Evolutionary conservation across 2,888 invertebrate species (phyloP).

Genomic region (Ormia ochracea): DNA sequence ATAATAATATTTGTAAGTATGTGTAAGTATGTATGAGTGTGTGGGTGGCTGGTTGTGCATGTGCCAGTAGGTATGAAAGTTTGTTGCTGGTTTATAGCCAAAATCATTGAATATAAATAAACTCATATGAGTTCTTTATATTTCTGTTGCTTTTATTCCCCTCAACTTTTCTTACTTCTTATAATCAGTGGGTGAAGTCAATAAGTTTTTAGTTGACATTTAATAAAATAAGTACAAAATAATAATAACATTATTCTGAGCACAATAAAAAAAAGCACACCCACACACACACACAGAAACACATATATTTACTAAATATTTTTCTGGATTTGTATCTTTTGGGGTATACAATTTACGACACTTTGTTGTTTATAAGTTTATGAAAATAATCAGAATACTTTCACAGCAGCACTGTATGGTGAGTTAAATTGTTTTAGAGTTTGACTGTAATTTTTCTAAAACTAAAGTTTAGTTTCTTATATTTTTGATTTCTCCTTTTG

Average conservation of each 20-base stretch:
- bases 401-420: not conserved
- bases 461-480: constrained; percentile 11
- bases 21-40: not conserved
- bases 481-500: not conserved
- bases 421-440: constrained; percentile 34
- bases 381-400: not conserved
- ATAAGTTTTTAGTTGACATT: constrained; percentile 57
- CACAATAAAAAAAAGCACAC: too few relatives aligned
- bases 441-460: constrained; percentile 41
- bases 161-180: constrained; percentile 10
- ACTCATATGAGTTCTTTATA: not conserved
- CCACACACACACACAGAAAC: too few relatives aligned
- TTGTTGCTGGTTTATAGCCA: constrained; percentile 53
- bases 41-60: not conserved
- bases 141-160: not conserved
- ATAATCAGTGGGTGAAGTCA: constrained; percentile 38
- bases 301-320: not conserved
- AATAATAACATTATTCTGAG: not conserved
- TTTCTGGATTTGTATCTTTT: too few relatives aligned
- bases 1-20: constrained; percentile 7
- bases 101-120: constrained; percentile 59
- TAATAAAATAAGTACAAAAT: constrained; percentile 35
- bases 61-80: too few relatives aligned
- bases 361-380: constrained; percentile 3
- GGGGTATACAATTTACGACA: constrained; percentile 2